Evolutionary conservation across 2,888 invertebrate genomes (phyloP).

Genomic region (Subacronicta megacephala): DNA sequence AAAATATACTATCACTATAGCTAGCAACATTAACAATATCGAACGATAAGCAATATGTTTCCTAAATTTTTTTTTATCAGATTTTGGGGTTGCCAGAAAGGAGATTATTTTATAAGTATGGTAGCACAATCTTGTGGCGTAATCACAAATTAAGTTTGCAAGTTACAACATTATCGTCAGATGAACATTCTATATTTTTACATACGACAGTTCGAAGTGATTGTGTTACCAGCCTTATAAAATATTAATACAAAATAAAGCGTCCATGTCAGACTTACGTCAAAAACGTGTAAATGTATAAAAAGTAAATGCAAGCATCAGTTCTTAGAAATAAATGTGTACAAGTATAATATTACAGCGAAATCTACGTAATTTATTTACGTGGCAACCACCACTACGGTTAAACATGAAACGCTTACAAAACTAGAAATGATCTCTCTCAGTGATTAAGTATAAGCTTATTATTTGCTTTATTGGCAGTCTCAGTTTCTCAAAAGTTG

Average conservation of each 20-base stretch:
- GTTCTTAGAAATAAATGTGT: slow-evolving; percentile 68
- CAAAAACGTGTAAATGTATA: slow-evolving; percentile 71
- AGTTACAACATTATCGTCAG: neutral
- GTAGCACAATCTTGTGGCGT: slow-evolving; percentile 23
- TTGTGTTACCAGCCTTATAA: slow-evolving; percentile 41
- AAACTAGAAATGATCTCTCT: slow-evolving; percentile 84
- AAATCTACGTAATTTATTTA: slow-evolving; percentile 56
- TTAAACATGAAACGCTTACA: slow-evolving; percentile 76
- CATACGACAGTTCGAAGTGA: slow-evolving; percentile 5
- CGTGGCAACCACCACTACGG: slow-evolving; percentile 77
- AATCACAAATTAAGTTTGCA: slow-evolving; percentile 15
- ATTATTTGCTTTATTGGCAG: slow-evolving; percentile 49
- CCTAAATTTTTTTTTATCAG: slow-evolving; percentile 70
- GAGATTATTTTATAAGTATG: slow-evolving; percentile 42
- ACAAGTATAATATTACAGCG: slow-evolving; percentile 54
- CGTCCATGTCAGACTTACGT: slow-evolving; percentile 67
- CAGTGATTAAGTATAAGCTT: slow-evolving; percentile 78
- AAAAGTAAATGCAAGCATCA: slow-evolving; percentile 82
- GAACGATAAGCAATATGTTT: slow-evolving; percentile 85
- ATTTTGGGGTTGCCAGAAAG: slow-evolving; percentile 74
- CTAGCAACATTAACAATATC: slow-evolving; percentile 86
- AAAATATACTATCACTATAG: slow-evolving; percentile 77
- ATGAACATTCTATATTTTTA: no score
- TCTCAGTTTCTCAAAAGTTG: slow-evolving; percentile 52
- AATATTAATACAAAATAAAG: slow-evolving; percentile 63